Percentiles rank a stretch among this genome's conserved stretches.
These are phyloP conservation scores for Lepus townsendii DNA, from an alignment of 2,797 vertebrate genomes.

Conservation along the genomic window DNA sequence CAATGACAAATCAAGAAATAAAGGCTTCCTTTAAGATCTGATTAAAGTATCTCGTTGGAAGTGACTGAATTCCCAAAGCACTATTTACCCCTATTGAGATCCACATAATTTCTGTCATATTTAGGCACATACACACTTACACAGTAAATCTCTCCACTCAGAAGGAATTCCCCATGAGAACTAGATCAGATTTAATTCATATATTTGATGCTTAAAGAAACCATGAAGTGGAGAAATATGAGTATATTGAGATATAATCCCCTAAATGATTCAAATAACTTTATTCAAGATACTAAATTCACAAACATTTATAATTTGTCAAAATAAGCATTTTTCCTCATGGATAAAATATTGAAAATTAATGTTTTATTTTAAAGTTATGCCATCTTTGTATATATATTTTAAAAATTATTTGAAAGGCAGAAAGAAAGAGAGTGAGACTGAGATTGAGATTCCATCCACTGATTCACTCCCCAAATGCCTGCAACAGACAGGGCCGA, in stretches of 20 bases:
- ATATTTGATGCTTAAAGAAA: conserved; percentile 35
- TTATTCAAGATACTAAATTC: conserved; percentile 28
- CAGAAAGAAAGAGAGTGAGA: too few species aligned
- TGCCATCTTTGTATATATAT: too few species aligned
- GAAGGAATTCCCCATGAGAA: background rate
- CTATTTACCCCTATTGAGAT: background rate
- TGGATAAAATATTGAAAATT: conserved; percentile 51
- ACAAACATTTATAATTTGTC: conserved; percentile 44
- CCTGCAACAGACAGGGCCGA: too few species aligned
- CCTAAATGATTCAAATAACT: conserved; percentile 8
- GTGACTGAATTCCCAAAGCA: background rate
- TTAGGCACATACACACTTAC: background rate
- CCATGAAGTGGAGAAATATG: background rate
- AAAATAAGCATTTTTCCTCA: conserved; percentile 18
- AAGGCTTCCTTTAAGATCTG: conserved; percentile 16
- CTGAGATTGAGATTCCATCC: too few species aligned
- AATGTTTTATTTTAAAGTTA: background rate
- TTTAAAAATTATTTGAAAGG: too few species aligned
- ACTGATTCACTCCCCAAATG: too few species aligned
- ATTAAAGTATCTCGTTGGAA: conserved; percentile 54
- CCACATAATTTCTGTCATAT: background rate
- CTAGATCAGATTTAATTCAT: conserved; percentile 6
- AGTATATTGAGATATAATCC: conserved; percentile 25
- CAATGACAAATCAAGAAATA: conserved; percentile 22
- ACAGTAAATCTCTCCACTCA: background rate